These are phyloP conservation scores for Agapornis roseicollis DNA, from an alignment of 2,113 vertebrate species.

Conservation along the genomic window DNA sequence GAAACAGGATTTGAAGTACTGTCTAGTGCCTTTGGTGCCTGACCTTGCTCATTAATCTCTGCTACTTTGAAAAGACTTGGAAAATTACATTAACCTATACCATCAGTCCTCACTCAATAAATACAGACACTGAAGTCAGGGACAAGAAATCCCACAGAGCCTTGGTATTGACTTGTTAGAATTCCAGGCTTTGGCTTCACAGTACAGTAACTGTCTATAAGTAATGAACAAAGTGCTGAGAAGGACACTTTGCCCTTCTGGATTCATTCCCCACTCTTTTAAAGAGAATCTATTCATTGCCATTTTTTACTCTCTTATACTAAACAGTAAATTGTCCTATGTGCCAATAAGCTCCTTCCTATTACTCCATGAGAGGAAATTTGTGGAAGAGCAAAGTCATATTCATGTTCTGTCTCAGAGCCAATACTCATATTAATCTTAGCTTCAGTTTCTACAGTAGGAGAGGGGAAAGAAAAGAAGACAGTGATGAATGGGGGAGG, in stretches of 20 bases:
- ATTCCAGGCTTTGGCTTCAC: constrained; percentile 28
- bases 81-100: constrained; percentile 74
- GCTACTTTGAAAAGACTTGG: constrained; percentile 58
- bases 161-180: constrained; percentile 11
- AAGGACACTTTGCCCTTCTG: constrained; percentile 27
- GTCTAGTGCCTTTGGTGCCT: constrained; percentile 50
- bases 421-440: background rate
- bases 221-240: background rate
- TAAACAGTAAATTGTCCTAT: background rate
- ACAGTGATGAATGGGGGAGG: background rate
- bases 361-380: background rate
- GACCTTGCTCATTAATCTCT: constrained; percentile 78
- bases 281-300: background rate
- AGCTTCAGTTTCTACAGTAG: background rate
- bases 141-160: constrained; percentile 7
- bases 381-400: background rate
- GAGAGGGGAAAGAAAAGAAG: background rate
- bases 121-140: constrained; percentile 11
- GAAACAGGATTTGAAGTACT: background rate
- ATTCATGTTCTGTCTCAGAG: background rate
- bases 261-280: background rate
- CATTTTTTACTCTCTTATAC: background rate
- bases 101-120: constrained; percentile 58
- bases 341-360: background rate
- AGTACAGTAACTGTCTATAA: constrained; percentile 43